Evolutionary conservation across 2,113 vertebrate species (phyloP).

Genomic region (Halcyon malimbica): DNA sequence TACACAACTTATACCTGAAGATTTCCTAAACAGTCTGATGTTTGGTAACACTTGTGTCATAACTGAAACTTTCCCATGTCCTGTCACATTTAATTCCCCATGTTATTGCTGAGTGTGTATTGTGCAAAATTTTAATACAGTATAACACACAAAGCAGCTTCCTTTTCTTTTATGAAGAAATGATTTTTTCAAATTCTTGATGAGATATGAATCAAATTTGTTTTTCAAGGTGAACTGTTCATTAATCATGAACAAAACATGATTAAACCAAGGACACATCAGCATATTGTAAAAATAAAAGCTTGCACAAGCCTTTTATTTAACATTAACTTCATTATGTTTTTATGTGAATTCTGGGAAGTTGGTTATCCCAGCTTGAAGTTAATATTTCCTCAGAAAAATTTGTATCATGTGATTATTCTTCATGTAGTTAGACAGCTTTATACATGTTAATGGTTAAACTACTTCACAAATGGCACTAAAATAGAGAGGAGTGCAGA

Average conservation of each 20-base stretch:
- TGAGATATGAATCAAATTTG: slow-evolving; percentile 84
- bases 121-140: neutral
- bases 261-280: slow-evolving; percentile 70
- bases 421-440: neutral
- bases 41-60: neutral
- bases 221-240: slow-evolving; percentile 78
- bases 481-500: neutral
- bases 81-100: neutral
- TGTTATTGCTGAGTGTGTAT: neutral
- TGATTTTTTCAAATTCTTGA: slow-evolving; percentile 81
- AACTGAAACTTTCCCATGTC: neutral
- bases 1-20: neutral
- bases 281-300: slow-evolving; percentile 74
- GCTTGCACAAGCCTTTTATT: slow-evolving; percentile 77
- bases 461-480: neutral
- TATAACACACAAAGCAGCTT: slow-evolving; percentile 46
- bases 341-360: slow-evolving; percentile 78
- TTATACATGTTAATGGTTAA: slow-evolving; percentile 53
- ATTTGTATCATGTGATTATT: slow-evolving; percentile 54
- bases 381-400: slow-evolving; percentile 74
- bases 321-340: slow-evolving; percentile 81
- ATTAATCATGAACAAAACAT: slow-evolving; percentile 82
- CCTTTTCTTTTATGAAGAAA: slow-evolving; percentile 69
- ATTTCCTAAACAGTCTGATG: neutral
- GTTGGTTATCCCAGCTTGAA: slow-evolving; percentile 68